Base-by-base conservation (phyloP, 1,140 invertebrate genomes). In the Vollenhovia emeryi region DNA sequence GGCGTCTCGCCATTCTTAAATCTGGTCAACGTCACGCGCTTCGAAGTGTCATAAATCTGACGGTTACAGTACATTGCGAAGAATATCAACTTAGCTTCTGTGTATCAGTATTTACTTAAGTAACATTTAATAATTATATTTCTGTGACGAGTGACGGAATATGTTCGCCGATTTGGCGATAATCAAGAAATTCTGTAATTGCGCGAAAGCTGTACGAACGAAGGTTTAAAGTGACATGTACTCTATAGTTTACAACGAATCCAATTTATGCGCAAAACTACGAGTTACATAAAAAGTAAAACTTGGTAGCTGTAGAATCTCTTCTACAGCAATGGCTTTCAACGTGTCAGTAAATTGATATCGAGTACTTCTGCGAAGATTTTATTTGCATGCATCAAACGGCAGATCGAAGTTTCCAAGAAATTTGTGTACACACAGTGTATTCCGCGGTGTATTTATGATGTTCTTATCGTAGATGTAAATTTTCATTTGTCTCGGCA, bases 391-490 rank as follows among this genome's bases (percentile, higher is more conserved):
- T 36, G 21, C n/a, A 36, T 79, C 66, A 24, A 82, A 82, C 8
- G 24, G 11, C 5, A 57, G 27, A 82, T 82, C 36, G 66, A 82
- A 82, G 64, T 43, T 80, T 80, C 36, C 64, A 55, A 71, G 66
- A 82, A 82, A 45, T 82, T 73, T 71, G 7, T 30, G 18, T 52
- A 33, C n/a, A 13, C 78, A 0, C n/a, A 5, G 15, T 52, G 48
- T 66, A 73, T 73, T 73, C 3, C 5, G 30, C 7, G 30, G 48
- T 79, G 27, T 55, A 89, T 89, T 89, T 89, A 89, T 64, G 73
- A 45, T 68, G 13, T 9, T 45, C 78, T 89, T 89, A 89, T 89
- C 88, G 18, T 57, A 64, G 75, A 85, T 43, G 84, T 89, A 89
- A 89, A 89, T 89, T 89, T 89, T 86, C 79, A 43, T 78, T 85